Conservation (phyloP, 2,888 invertebrate species). For the Rugalucina vietnamica region DNA sequence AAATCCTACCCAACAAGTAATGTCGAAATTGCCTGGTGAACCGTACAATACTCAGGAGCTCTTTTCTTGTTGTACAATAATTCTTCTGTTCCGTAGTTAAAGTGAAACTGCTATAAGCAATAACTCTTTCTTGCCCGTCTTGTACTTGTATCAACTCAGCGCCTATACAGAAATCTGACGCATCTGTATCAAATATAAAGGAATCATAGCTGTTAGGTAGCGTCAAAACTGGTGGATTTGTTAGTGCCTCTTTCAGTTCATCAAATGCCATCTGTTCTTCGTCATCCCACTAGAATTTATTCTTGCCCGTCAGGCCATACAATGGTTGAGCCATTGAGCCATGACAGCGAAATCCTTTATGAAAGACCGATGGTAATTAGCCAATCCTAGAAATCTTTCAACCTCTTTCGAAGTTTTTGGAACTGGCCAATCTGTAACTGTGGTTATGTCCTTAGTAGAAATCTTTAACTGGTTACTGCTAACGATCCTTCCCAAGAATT, state of each 20-base stretch:
- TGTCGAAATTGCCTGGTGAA: conserved; percentile 49
- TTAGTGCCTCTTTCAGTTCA: conserved; percentile 15
- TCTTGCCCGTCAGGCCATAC: conserved; percentile 34
- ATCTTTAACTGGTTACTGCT: conserved; percentile 19
- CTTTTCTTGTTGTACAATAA: conserved; percentile 53
- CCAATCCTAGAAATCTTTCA: conserved; percentile 40
- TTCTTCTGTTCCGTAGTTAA: neutral
- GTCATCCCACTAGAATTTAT: conserved; percentile 3
- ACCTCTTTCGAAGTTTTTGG: conserved; percentile 33
- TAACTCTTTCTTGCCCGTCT: conserved; percentile 12
- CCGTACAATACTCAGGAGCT: conserved; percentile 47
- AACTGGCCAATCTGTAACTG: conserved; percentile 21
- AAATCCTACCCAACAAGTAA: conserved; percentile 43
- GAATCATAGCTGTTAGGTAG: conserved; percentile 15
- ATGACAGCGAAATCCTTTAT: conserved; percentile 41
- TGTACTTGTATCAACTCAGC: conserved; percentile 23
- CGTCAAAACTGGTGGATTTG: conserved; percentile 21
- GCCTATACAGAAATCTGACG: conserved; percentile 32
- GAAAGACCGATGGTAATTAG: conserved; percentile 43
- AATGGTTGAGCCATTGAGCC: conserved; percentile 47
- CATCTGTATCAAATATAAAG: conserved; percentile 40
- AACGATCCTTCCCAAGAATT: conserved; percentile 49
- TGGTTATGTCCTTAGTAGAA: neutral
- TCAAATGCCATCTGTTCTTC: conserved; percentile 26
- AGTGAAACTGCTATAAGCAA: neutral